Base-by-base conservation (phyloP, 2,888 invertebrate species). In the Ornithoptera priamus region DNA sequence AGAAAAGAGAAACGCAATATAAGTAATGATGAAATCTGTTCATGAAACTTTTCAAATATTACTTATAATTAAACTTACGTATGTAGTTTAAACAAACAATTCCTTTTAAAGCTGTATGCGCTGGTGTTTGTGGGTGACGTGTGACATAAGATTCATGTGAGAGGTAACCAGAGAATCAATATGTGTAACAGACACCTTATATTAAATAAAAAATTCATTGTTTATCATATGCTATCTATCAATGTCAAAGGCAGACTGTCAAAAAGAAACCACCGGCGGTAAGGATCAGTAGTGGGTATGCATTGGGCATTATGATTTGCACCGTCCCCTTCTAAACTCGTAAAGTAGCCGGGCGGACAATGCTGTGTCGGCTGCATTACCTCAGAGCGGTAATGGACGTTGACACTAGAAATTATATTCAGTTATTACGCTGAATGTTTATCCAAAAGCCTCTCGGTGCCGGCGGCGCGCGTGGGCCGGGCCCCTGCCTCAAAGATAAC, bases 401-500 rank as follows among this genome's bases (percentile, higher is more conserved):
- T 67, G 69, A 67, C 70, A 71, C 64, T 65, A 65, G 58, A 65
- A 65, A 62, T 70, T 72, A 67, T 70, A 72, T 72, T 70, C 50
- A 69, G 70, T 68, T 71, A 73, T 73, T 72, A 72, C 68, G 36
- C 57, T 68, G 68, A 63, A 71, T 71, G 72, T 67, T 72, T 72
- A 62, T 70, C 63, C 68, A 71, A 71, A 71, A 68, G 68, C 68
- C 46, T 39, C 68, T 58, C 58, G 70, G 63, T 46, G 70, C 69
- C 53, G 61, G 70, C 67, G 57, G 68, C 68, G 68, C 67, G 71
- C 72, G 75, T 74, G 74, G 75, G 72, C 72, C 65, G 73, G 72
- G 68, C 75, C 67, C 71, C 69, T 73, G 75, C 76, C 71, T 74
- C 71, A 72, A 73, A 81, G 80, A 77, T 82, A 83, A 85, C 82